These are phyloP conservation scores for Crypturellus undulatus DNA, from an alignment of 2,113 vertebrate genomes.

Conservation along the genomic window DNA sequence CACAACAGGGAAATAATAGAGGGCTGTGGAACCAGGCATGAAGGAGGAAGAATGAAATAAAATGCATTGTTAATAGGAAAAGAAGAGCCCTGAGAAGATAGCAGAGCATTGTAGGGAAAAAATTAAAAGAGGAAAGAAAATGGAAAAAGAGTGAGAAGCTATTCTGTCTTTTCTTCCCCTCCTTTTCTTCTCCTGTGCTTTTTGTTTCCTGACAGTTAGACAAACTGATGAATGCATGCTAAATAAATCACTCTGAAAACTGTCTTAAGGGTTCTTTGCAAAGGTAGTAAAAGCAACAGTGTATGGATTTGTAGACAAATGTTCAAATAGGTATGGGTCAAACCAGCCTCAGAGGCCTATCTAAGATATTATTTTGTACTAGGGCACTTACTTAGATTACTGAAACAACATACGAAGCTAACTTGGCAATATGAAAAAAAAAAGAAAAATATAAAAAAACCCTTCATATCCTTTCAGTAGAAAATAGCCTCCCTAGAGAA, in stretches of 20 bases:
- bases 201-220: neutral
- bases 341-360: neutral
- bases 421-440: neutral
- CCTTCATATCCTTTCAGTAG: neutral
- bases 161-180: neutral
- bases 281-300: neutral
- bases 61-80: neutral
- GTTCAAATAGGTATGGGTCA: neutral
- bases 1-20: neutral
- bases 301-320: neutral
- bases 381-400: neutral
- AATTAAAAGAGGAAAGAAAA: neutral
- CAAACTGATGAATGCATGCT: neutral
- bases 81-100: neutral
- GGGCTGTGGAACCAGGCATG: neutral
- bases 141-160: neutral
- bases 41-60: neutral
- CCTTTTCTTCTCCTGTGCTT: neutral
- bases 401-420: neutral
- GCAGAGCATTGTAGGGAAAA: neutral
- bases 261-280: neutral
- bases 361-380: neutral
- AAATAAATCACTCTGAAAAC: neutral
- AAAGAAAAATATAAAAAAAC: neutral
- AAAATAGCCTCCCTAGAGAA: neutral